Evolutionary conservation across 2,888 invertebrate species (phyloP), one percentile per base, ranked within the genome.

Genomic region (Celastrina argiolus): DNA sequence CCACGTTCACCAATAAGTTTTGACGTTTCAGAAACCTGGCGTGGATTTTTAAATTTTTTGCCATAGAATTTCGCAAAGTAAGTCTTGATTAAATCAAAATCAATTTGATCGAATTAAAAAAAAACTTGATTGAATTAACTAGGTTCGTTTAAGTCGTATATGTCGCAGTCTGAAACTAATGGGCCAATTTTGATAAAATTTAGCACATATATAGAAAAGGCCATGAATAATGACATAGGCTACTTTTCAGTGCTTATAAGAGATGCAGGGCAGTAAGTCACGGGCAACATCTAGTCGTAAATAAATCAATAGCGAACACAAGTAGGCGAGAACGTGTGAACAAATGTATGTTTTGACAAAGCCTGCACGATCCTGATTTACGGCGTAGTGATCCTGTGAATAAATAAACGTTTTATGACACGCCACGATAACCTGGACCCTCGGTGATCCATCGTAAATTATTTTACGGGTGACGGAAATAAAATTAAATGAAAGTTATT

Each of bases 361-460:
- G 51, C 22, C 22, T 18, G 4, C 10, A 45, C 5, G 51, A 51
- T 22, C 51, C 51, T 14, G 22, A 51, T 51, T 51, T 26, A 51
- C 22, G 5, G 51, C 51, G 51, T 12, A 12, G 51, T 26, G 51
- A 51, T 51, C 51, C 51, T 26, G 22, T 26, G 22, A 51, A 51
- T 51, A 51, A 51, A 51, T 51, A 51, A 51, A 51, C 22, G 22
- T 51, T 51, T 51, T 51, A 51, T 51, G 51, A 51, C 22, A 51
- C 1, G 45, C 5, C 12, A 10, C 45, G 4, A 12, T 26, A 22
- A 22, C 22, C 22, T 12, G 14, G 51, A 51, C 51, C 51, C 51
- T 22, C 12, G 12, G 22, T 51, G 51, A 51, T 22, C 51, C 51
- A 12, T 51, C 51, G 51, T 51, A 26, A 51, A 26, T 22, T 51